Base-by-base conservation (phyloP, 1,140 invertebrate genomes). In the Drosophila micromelanica region DNA sequence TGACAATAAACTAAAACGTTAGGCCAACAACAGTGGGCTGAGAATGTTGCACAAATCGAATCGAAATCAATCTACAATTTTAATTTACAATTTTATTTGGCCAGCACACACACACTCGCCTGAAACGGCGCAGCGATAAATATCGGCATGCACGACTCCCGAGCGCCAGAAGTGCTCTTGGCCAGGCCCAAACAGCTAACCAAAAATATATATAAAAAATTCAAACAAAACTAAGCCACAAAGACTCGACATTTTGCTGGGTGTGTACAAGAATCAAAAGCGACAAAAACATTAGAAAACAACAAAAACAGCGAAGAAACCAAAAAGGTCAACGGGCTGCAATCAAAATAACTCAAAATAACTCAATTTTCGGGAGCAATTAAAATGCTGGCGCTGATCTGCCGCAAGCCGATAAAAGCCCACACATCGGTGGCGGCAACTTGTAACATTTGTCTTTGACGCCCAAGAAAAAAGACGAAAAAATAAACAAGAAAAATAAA, bases 311-410 rank as follows among this genome's bases (percentile, higher is more conserved):
- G n/a, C n/a, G n/a, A n/a, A n/a, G n/a, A n/a, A 30, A 23, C 38
- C 13, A 30, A 86, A 87, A 89, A 87, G 84, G 84, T 87, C 84
- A 87, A 79, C 76, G 64, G 81, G 76, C 84, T 82, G 84, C 84
- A 89, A 87, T 89, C 84, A 87, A 87, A 87, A 87, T 89, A 82
- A 64, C 65, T 82, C 70, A 78, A 81, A 81, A 81, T 81, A 89
- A 87, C 84, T 87, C 80, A 87, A 87, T 87, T 87, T 87, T 89
- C 72, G 78, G 76, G 84, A 82, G 84, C 84, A 87, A 87, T 89
- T 87, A 87, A 87, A 86, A 87, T 79, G 78, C 61, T 79, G 84
- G 51, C 56, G 37, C 72, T 68, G 75, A 73, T 73, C 60, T 45
- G 56, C 40, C 23, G 71, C 38, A 30, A 69, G 54, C 43, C 54